Percentiles rank a stretch among this genome's conserved stretches.
These are phyloP conservation scores for Acronicta alni DNA, from an alignment of 2,888 invertebrate species.

Conservation along the genomic window DNA sequence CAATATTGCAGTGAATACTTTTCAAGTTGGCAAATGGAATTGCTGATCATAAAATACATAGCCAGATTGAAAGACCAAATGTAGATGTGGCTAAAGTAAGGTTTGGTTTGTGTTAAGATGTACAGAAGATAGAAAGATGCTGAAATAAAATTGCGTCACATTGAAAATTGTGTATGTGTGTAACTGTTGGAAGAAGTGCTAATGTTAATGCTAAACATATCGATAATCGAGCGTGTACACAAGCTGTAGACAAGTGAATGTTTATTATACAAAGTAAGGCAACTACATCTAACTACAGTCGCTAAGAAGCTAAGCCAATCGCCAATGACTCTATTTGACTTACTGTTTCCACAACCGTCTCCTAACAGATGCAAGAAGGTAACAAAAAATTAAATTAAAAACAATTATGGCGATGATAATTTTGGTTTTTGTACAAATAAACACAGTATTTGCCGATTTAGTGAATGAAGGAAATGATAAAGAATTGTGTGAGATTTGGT, in stretches of 20 bases:
- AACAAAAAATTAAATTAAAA: conserved; percentile 84
- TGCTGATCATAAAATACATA: conserved; percentile 33
- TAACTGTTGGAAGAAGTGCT: conserved; percentile 48
- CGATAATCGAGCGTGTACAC: conserved; percentile 49
- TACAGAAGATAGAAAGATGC: conserved; percentile 46
- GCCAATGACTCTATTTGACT: conserved; percentile 85
- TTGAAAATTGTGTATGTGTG: conserved; percentile 43
- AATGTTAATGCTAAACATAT: conserved; percentile 50
- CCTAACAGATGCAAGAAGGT: conserved; percentile 89
- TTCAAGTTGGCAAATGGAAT: conserved; percentile 28
- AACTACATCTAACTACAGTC: conserved; percentile 68
- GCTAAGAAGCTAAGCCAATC: conserved; percentile 85
- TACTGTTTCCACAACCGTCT: conserved; percentile 89
- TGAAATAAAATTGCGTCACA: conserved; percentile 46
- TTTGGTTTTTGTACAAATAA: conserved; percentile 65
- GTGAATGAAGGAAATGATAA: conserved; percentile 60
- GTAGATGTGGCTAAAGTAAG: conserved; percentile 43
- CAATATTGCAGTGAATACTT: conserved; percentile 28
- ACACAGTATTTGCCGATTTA: conserved; percentile 69
- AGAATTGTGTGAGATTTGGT: conserved; percentile 36
- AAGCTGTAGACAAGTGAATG: conserved; percentile 61
- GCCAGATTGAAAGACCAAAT: conserved; percentile 37
- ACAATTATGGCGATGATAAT: conserved; percentile 80
- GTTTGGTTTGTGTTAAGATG: conserved; percentile 38
- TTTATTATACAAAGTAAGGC: conserved; percentile 63